phyloP scores from a whole-genome alignment of 2,888 invertebrate genomes.

The Agrilus mali region DNA sequence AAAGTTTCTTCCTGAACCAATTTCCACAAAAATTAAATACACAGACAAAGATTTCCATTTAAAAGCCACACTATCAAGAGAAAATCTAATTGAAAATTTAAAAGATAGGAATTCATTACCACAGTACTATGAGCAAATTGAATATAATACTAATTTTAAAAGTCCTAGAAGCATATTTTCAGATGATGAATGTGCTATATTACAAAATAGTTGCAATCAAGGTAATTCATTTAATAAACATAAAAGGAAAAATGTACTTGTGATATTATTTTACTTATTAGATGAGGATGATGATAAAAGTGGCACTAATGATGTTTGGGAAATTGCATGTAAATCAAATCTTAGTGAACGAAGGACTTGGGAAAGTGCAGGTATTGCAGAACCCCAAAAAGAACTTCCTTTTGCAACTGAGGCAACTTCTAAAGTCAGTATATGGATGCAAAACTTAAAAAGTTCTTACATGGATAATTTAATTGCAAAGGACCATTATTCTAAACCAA shows the following conservation, averaged over 20 bases:
- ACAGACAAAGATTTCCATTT: no score
- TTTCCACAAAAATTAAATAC: no score
- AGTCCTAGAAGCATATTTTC: no score
- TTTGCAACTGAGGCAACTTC: constrained; percentile 28
- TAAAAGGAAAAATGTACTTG: no score
- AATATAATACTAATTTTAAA: no score
- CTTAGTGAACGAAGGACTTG: constrained; percentile 23
- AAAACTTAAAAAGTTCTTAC: constrained; percentile 22
- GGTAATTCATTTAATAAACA: no score
- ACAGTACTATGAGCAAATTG: no score
- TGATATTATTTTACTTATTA: no score
- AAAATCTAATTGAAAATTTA: not conserved
- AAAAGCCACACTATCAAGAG: not conserved
- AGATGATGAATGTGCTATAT: no score
- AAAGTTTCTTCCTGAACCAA: no score
- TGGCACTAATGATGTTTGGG: constrained; percentile 21
- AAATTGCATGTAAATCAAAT: constrained; percentile 19
- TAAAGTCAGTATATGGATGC: constrained; percentile 22
- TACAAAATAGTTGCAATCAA: no score
- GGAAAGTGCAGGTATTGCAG: constrained; percentile 27
- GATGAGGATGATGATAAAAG: constrained; percentile 1
- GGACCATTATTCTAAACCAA: not conserved
- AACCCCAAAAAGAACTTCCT: constrained; percentile 26
- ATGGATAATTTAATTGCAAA: constrained; percentile 1
- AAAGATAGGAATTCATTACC: no score